phyloP scores from a whole-genome alignment of 2,888 invertebrate genomes.

The Brachyptera putata region DNA sequence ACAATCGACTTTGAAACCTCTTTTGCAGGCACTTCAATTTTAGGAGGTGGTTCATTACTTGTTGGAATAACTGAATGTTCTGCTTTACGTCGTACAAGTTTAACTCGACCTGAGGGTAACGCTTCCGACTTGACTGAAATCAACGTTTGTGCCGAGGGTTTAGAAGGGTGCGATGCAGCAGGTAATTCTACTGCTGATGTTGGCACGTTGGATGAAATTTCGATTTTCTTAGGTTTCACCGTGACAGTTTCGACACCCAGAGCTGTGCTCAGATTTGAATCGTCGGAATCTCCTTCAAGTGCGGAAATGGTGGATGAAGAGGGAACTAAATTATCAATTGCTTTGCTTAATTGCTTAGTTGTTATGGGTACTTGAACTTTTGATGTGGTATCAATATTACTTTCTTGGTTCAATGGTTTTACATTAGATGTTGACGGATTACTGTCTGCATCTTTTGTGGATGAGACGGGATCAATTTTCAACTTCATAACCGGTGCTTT shows the following conservation, averaged over 20 bases:
- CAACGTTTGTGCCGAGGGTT: not conserved
- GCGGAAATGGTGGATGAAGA: not conserved
- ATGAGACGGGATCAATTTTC: conserved; percentile 8
- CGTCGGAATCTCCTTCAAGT: not conserved
- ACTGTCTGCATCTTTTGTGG: not conserved
- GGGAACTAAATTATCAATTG: conserved; percentile 9
- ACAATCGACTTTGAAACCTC: not conserved
- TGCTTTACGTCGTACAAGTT: no score
- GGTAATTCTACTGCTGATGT: no score
- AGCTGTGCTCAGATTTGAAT: not conserved
- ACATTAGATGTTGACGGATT: not conserved
- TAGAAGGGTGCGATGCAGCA: no score
- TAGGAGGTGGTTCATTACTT: not conserved
- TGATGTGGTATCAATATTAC: not conserved
- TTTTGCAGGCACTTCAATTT: not conserved
- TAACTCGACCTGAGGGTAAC: no score
- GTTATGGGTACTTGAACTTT: not conserved
- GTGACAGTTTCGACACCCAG: not conserved
- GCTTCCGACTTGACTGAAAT: no score
- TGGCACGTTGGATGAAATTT: no score
- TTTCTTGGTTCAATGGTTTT: not conserved
- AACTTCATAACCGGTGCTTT: not conserved
- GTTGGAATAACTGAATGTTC: not conserved
- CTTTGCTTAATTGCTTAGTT: conserved; percentile 1
- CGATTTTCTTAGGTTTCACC: not conserved